Evolutionary conservation across 2,113 vertebrate species (phyloP).

Genomic region (Hystrix cristata): DNA sequence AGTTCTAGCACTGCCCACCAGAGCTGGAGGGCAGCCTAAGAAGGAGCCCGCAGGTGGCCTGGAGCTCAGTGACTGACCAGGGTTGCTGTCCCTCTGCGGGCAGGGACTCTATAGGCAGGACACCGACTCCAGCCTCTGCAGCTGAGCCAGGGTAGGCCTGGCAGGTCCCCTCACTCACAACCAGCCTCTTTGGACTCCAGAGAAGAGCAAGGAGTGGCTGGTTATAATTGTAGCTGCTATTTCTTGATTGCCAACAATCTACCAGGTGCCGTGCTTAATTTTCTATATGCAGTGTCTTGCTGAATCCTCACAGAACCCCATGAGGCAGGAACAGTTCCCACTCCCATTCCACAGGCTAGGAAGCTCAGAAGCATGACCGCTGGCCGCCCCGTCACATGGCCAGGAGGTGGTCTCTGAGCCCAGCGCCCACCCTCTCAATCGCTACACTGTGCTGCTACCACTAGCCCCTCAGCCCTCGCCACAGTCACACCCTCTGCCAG

Average conservation of each 20-base stretch:
- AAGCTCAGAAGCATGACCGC: background rate
- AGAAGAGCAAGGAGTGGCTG: background rate
- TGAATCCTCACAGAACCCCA: background rate
- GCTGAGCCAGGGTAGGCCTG: background rate
- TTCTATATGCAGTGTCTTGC: conserved; percentile 10
- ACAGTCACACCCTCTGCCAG: background rate
- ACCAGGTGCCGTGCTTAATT: background rate
- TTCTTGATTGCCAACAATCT: conserved; percentile 59
- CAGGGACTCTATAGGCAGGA: background rate
- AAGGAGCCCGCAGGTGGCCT: background rate
- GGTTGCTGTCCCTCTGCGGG: background rate
- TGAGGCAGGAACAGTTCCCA: background rate
- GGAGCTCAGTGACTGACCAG: background rate
- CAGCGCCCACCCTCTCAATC: background rate
- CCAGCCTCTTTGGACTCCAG: background rate
- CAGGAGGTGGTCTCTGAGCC: background rate
- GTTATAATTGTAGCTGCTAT: conserved; percentile 60
- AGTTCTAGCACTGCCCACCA: background rate
- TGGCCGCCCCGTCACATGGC: background rate
- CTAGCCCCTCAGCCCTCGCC: background rate
- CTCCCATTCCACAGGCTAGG: background rate
- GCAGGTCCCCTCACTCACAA: background rate
- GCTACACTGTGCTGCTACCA: conserved; percentile 44
- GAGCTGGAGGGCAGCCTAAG: background rate
- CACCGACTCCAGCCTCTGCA: background rate